Evolutionary conservation across 2,797 vertebrate species (phyloP).

Genomic region (Aythya fuligula): DNA sequence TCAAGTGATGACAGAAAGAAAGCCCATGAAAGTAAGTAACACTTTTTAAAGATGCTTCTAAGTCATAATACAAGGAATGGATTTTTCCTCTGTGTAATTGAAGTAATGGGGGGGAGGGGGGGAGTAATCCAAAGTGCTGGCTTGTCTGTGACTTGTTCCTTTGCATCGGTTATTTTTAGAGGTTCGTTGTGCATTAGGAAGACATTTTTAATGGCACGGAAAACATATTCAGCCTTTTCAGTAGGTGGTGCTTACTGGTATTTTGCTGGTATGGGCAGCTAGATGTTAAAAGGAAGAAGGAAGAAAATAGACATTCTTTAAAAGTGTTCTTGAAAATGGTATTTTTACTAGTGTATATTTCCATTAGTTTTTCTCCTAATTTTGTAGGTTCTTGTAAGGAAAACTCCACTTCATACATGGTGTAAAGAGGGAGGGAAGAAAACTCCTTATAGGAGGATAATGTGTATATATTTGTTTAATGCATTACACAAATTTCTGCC

Average conservation of each 20-base stretch:
- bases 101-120: not conserved
- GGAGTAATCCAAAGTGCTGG: not conserved
- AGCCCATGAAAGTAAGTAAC: not conserved
- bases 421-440: not conserved
- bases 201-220: not conserved
- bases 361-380: not conserved
- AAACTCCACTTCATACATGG: not conserved
- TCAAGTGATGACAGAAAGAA: not conserved
- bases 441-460: not conserved
- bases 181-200: not conserved
- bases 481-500: not conserved
- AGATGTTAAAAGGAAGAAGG: not conserved
- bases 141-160: not conserved
- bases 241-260: not conserved
- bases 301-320: not conserved
- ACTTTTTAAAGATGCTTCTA: not conserved
- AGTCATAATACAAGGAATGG: not conserved
- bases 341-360: not conserved
- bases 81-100: not conserved
- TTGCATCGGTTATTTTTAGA: slow-evolving; percentile 2
- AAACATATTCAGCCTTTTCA: not conserved
- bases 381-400: not conserved
- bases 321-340: not conserved
- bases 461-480: not conserved
- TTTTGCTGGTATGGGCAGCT: not conserved